These are phyloP conservation scores for Trachelus iudaicus DNA, from an alignment of 2,888 invertebrate genomes.

Conservation along the genomic window DNA sequence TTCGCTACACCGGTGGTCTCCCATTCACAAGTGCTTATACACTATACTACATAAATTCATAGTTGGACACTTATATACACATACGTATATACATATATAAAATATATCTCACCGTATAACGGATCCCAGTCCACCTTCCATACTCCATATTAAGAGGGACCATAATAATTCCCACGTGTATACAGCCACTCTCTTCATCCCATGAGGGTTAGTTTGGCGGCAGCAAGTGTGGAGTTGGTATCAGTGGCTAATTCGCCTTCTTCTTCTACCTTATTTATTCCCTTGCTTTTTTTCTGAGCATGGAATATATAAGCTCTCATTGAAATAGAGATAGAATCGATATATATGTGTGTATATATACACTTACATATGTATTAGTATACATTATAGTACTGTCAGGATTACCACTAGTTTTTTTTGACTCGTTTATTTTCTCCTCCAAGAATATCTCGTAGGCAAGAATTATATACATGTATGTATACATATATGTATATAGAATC, in stretches of 20 bases:
- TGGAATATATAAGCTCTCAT: not conserved
- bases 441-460: conserved; percentile 60
- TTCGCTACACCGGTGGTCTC: not conserved
- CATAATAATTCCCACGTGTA: not conserved
- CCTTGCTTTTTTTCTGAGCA: not conserved
- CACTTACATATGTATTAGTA: too few species aligned
- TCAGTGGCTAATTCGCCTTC: not conserved
- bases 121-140: not conserved
- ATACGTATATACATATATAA: not conserved
- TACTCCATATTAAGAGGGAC: not conserved
- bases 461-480: conserved; percentile 44
- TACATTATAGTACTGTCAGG: too few species aligned
- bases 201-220: not conserved
- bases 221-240: too few species aligned
- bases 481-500: too few species aligned
- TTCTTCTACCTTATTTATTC: not conserved
- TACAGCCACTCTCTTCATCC: not conserved
- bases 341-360: too few species aligned
- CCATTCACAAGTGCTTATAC: not conserved
- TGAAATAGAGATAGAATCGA: too few species aligned
- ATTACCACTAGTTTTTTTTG: conserved; percentile 14
- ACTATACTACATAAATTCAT: not conserved
- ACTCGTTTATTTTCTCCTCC: conserved; percentile 51
- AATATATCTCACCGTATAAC: not conserved
- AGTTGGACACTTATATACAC: not conserved